phyloP scores from a whole-genome alignment of 1,140 invertebrate species.

The Schlechtendalia chinensis region DNA sequence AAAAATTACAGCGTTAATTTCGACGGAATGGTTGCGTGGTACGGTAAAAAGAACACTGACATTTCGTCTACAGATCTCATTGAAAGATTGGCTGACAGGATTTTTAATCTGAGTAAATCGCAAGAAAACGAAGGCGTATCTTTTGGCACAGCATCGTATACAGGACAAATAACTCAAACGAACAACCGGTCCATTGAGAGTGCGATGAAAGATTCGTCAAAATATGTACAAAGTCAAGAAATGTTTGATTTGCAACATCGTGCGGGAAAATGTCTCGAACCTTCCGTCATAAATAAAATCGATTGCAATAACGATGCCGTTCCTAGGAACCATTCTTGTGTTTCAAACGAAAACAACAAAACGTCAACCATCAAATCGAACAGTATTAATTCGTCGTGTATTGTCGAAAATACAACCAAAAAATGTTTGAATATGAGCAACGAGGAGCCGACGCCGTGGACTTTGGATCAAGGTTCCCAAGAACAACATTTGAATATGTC shows the following conservation, averaged over 20 bases:
- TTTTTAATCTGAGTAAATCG: constrained; percentile 36
- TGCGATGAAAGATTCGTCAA: background rate
- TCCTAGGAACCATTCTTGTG: background rate
- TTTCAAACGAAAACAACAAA: constrained; percentile 20
- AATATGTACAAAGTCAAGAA: constrained; percentile 25
- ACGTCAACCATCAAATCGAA: background rate
- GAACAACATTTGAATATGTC: constrained; percentile 39
- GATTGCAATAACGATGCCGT: background rate
- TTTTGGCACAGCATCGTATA: constrained; percentile 14
- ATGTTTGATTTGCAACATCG: constrained; percentile 10
- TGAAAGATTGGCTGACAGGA: constrained; percentile 42
- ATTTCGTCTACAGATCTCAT: constrained; percentile 46
- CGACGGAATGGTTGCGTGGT: constrained; percentile 30
- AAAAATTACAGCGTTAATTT: constrained; percentile 44
- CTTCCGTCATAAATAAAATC: background rate
- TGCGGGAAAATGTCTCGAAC: background rate
- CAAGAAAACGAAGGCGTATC: constrained; percentile 23
- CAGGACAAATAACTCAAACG: constrained; percentile 40
- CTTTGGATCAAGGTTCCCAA: background rate
- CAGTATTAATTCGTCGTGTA: background rate
- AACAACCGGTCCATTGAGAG: background rate
- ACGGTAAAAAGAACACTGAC: constrained; percentile 34
- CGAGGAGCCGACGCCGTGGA: background rate
- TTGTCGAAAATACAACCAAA: constrained; percentile 25
- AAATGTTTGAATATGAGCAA: constrained; percentile 1